phyloP scores from a whole-genome alignment of 2,113 vertebrate species.

The Furnarius figulus region DNA sequence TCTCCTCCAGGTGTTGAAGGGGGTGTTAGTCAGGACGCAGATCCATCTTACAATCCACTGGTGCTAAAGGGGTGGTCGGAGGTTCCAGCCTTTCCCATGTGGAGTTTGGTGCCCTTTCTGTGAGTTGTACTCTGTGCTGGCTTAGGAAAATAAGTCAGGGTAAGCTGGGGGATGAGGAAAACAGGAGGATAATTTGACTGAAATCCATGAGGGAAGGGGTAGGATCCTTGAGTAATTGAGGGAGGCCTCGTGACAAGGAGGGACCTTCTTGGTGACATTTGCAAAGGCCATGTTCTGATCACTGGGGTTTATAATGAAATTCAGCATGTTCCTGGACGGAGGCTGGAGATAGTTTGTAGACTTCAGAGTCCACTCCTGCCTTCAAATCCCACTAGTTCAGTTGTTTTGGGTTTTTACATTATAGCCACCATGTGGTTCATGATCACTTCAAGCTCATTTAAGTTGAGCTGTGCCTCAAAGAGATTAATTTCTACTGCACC shows the following conservation, averaged over 20 bases:
- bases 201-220: not conserved
- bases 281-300: not conserved
- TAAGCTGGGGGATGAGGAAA: not conserved
- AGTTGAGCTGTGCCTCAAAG: not conserved
- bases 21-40: not conserved
- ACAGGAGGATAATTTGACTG: not conserved
- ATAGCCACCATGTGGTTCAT: not conserved
- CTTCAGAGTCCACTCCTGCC: not conserved
- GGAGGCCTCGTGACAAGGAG: not conserved
- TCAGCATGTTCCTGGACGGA: not conserved
- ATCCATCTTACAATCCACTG: rapidly evolving
- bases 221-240: not conserved
- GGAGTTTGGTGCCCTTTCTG: not conserved
- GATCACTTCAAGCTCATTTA: not conserved
- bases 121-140: not conserved
- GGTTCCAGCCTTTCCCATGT: not conserved
- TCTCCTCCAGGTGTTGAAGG: not conserved
- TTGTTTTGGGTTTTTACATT: not conserved
- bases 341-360: not conserved
- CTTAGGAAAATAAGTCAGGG: not conserved
- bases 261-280: not conserved
- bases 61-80: not conserved
- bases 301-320: not conserved
- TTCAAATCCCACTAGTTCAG: not conserved
- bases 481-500: not conserved